Evolutionary conservation across 1,140 invertebrate species (phyloP).

Genomic region (Drosophila aff.): DNA sequence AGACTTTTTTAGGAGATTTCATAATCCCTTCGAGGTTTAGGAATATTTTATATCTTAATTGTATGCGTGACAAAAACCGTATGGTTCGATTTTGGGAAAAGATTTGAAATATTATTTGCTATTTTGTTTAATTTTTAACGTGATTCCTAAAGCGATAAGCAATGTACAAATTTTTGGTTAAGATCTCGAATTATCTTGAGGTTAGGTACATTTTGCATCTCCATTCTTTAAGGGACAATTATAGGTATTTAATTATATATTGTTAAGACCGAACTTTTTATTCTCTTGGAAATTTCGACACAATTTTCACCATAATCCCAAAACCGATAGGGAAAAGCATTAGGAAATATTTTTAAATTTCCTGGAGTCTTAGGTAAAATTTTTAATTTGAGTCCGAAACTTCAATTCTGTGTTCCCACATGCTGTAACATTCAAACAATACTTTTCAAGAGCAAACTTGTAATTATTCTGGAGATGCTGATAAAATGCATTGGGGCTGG

Average conservation of each 20-base stretch:
- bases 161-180: too few species aligned
- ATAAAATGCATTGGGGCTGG: conserved; percentile 78
- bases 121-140: too few species aligned
- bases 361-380: not conserved
- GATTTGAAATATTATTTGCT: too few species aligned
- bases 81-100: too few species aligned
- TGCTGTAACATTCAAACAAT: not conserved
- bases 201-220: too few species aligned
- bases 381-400: not conserved
- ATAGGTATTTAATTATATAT: not conserved
- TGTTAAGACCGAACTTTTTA: too few species aligned
- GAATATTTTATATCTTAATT: too few species aligned
- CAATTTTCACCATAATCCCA: not conserved
- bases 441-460: not conserved
- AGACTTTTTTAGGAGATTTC: not conserved
- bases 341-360: not conserved
- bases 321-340: not conserved
- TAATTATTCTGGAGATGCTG: conserved; percentile 19
- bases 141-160: too few species aligned
- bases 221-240: too few species aligned
- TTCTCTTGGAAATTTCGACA: too few species aligned
- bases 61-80: too few species aligned
- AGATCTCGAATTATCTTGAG: too few species aligned
- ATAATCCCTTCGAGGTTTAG: not conserved
- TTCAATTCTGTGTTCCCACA: not conserved